Base-by-base conservation (phyloP, 2,797 vertebrate genomes). In the Euphonia xanthogaster region DNA sequence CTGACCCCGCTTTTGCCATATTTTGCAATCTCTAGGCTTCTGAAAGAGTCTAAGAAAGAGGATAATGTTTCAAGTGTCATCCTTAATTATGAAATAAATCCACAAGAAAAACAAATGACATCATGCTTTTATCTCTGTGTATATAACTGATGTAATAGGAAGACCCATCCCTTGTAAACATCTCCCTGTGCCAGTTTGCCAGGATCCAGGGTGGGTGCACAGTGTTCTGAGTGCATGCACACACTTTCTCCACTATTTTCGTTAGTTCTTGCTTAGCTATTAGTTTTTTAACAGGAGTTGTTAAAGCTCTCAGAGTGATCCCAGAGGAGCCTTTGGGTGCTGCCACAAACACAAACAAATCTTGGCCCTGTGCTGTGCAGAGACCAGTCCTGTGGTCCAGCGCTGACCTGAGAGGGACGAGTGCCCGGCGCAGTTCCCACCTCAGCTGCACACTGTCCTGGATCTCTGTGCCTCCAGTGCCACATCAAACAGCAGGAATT, bases 31-130 rank as follows among this genome's bases (percentile, higher is more conserved):
- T 61, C 71, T 21, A 42, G 21, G n/a, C 48, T 73, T 66, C 62
- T 58, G 76, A 72, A 86, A 72, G 19, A 76, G 66, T 42, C 53
- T 67, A 53, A 92, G 79, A 67, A 79, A 87, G 54, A 88, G n/a
- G 45, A 88, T 75, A 70, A 58, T 31, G 61, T 95, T 94, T 85
- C 67, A 60, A 58, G 63, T 60, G 48, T 82, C 74, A 90, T 37
- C 35, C 19, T 35, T 42, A 91, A 89, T 94, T 85, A 91, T 85
- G 63, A 96, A 93, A 84, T 85, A 93, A 94, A 93, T 58, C 86
- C 67, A 58, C 44, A 82, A 28, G 42, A 37, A 86, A 96, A 95
- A 95, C 60, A 94, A 88, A 68, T 84, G 10, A 79, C 87, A 82
- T 79, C 71, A 93, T 82, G 74, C 60, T 86, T 93, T 73, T 84